A percentile compares a stretch with the other conserved stretches of the same genome.
phyloP scores from a whole-genome alignment of 2,797 vertebrate species.

The Lerista edwardsae region DNA sequence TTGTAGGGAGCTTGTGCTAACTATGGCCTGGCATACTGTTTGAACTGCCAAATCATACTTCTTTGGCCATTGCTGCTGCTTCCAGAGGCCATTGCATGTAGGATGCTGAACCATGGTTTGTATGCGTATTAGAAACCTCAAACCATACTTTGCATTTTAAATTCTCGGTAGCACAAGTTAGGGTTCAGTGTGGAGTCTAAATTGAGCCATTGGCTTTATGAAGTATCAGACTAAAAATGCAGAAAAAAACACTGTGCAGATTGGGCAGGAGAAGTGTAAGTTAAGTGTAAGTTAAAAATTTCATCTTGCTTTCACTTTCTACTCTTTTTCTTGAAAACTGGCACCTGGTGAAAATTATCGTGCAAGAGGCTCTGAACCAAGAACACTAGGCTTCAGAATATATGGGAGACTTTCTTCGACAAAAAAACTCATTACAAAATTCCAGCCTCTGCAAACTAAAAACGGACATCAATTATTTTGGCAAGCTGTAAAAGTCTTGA shows the following conservation, averaged over 20 bases:
- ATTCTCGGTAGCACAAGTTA: neutral
- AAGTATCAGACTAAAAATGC: constrained; percentile 40
- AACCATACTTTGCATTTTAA: neutral
- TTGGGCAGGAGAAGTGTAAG: constrained; percentile 43
- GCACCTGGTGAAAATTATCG: constrained; percentile 57
- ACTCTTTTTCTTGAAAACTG: constrained; percentile 47
- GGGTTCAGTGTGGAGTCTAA: neutral
- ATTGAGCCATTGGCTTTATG: constrained; percentile 34
- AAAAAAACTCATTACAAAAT: constrained; percentile 49
- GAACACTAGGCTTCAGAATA: constrained; percentile 25
- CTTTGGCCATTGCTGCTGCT: neutral
- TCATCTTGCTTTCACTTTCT: constrained; percentile 52
- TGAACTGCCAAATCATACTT: neutral
- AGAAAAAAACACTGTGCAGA: constrained; percentile 46
- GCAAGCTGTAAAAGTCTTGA: constrained; percentile 47
- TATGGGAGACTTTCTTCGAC: constrained; percentile 29
- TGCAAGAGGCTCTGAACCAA: constrained; percentile 49
- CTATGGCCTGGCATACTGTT: neutral
- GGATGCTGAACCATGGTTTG: neutral
- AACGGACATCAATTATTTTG: constrained; percentile 38
- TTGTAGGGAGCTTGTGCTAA: neutral
- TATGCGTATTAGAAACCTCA: neutral
- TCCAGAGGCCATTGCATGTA: neutral
- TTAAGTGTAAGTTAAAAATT: constrained; percentile 46
- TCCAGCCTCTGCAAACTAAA: constrained; percentile 32